Evolutionary conservation across 2,113 vertebrate genomes (phyloP), one percentile per base, ranked within the genome.

Genomic region (Sinocyclocheilus anophthalmus): DNA sequence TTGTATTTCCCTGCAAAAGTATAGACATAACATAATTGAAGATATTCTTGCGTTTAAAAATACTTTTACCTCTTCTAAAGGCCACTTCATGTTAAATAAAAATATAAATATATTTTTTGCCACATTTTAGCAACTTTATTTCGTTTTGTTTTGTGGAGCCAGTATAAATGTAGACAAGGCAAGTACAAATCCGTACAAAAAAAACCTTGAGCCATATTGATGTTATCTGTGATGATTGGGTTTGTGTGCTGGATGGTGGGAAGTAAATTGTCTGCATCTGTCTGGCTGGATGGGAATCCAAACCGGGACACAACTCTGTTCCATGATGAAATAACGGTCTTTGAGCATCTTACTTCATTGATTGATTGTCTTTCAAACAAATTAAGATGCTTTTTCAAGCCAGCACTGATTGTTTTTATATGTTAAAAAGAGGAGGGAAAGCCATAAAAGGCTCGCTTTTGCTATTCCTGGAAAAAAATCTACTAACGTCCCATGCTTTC

Each of bases 241-340:
- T 75, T 22, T 75, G 42, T 24, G 45, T 76, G 45, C 70, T 50
- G 30, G 20, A 55, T 20, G 12, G 3, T 48, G 9, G 30, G 77
- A 86, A 59, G 37, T 72, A 72, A 75, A 75, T 45, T 26, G 42
- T 45, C 72, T 76, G 39, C 22, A 67, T 67, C 63, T 26, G 63
- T 26, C 20, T 24, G 20, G 12, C 12, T 24, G 11, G 50, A 16
- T 4, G 9, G 22, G 39, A 75, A 24, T 67, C 11, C 57, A 59
- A n/a, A 72, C 33, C 9, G 18, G 11, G 45, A 48, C 45, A 73
- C 20, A 22, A 11, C n/a, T 26, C 9, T 2, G 3, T 75, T 45
- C 10, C 24, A 13, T 13, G 7, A 50, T 50, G n/a, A 8, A 9
- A 76, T 76, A 76, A 76, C 2, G 22, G n/a, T 53, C 30, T 55